Percentiles rank a stretch among this genome's conserved stretches.
These are phyloP conservation scores for Popillia japonica DNA, from an alignment of 1,140 invertebrate species.

Conservation along the genomic window DNA sequence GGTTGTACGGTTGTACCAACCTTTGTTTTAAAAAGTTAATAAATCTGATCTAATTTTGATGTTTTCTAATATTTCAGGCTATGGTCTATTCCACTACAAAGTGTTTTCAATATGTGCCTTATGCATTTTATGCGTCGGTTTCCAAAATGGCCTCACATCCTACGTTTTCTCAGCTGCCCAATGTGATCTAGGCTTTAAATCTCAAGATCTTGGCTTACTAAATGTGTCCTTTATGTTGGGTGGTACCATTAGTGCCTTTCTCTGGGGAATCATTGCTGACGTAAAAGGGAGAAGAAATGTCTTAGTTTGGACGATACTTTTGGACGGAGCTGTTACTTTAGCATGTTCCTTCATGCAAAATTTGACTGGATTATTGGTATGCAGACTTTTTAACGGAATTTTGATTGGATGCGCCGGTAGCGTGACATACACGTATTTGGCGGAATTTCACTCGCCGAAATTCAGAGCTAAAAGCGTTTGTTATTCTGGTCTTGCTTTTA, in stretches of 20 bases:
- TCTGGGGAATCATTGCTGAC: conserved; percentile 61
- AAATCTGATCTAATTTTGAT: background rate
- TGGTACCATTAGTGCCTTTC: conserved; percentile 71
- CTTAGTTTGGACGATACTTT: conserved; percentile 68
- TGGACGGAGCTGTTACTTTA: conserved; percentile 67
- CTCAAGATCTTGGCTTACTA: conserved; percentile 65
- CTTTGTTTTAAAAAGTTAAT: too few species aligned
- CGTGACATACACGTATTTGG: conserved; percentile 69
- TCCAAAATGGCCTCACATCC: conserved; percentile 69
- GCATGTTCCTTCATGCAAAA: conserved; percentile 61
- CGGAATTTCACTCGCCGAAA: conserved; percentile 69
- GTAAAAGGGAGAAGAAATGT: conserved; percentile 69
- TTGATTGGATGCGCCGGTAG: conserved; percentile 65
- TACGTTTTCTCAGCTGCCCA: conserved; percentile 66
- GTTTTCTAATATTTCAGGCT: conserved; percentile 42
- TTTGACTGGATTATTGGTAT: conserved; percentile 60
- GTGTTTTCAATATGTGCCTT: conserved; percentile 43
- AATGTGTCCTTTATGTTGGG: conserved; percentile 68
- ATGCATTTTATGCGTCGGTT: conserved; percentile 57
- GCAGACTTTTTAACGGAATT: conserved; percentile 64
- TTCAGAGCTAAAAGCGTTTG: conserved; percentile 67
- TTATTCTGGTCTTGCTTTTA: conserved; percentile 69
- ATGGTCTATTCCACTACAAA: conserved; percentile 48
- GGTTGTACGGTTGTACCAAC: too few species aligned
- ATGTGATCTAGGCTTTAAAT: conserved; percentile 65